Evolutionary conservation across 2,797 vertebrate species (phyloP), one percentile per base, ranked within the genome.

Genomic region (Saguinus oedipus): DNA sequence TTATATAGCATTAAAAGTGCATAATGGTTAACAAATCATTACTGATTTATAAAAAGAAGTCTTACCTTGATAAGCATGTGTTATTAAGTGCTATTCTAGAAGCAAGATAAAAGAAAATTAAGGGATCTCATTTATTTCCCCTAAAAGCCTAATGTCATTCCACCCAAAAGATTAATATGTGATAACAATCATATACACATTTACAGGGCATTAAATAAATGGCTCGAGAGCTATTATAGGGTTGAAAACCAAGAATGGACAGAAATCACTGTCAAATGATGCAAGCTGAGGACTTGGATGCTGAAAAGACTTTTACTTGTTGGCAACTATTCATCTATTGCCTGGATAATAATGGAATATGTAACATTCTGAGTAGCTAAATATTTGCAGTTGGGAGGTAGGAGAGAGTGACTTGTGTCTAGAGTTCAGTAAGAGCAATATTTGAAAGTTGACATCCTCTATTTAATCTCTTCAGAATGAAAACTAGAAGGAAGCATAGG

Each of bases 41-140:
- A 36, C 78, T 97, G 22, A 96, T 92, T 97, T 94, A 97, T 96
- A 86, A 97, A 72, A 83, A 84, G 92, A 84, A 4, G 6, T 46
- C 82, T 44, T 84, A 79, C 72, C 27, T 91, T 98, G 92, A 96
- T 86, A 90, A 98, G 92, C 80, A 70, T 93, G 27, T 46, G 48
- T 85, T 91, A 93, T 97, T 97, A 96, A 96, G 86, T 44, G 95
- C 72, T 92, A 79, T 95, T 80, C 80, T 90, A 97, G 85, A 22
- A 97, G 92, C 42, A 80, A 93, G 55, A 90, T 92, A 95, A 98
- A 96, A 97, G 86, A 70, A 95, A 97, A 98, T 96, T 89, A 96
- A 96, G 90, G 72, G 50, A 50, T 27, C 26, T 22, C 33, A 97
- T 98, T 96, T 97, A 64, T 97, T 97, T 98, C 74, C 83, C 30